Evolutionary conservation across 2,797 vertebrate species (phyloP), one percentile per base, ranked within the genome.

Genomic region (Corythornis leucogaster): DNA sequence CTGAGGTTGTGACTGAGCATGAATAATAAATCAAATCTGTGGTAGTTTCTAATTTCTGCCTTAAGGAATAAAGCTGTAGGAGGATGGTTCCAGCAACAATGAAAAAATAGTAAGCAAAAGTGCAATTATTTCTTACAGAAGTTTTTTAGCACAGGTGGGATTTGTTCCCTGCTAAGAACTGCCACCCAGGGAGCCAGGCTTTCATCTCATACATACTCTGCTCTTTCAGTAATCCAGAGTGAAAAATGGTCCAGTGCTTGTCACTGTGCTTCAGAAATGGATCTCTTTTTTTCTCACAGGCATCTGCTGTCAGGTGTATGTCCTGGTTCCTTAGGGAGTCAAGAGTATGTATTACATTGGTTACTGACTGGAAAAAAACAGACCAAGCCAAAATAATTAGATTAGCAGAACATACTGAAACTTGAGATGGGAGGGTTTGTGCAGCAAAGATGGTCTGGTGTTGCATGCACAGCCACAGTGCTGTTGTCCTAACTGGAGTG

Each of bases 11-110:
- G 85, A 78, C 70, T 82, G 46, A 89, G 58, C 87, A 79, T 62
- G 55, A 92, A 87, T 89, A 93, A 62, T 81, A 91, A 68, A 80
- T 89, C 74, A 87, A 93, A 86, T 82, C 79, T 88, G 58, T 80
- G 55, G 43, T 81, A 61, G 70, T 88, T 89, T 92, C 79, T 77
- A 53, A 59, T 87, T 90, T 91, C 77, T 95, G 85, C 91, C 84
- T 76, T 83, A 80, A 90, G 75, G 80, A 90, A 83, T 89, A 88
- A 85, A 80, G 35, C 76, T 83, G 5, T 71, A 69, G 67, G 62
- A 85, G 81, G 42, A 80, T 77, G 66, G 87, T 88, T 94, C 92
- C 84, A 89, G 8, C 75, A 83, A 80, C 79, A 89, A 64, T 79
- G 61, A 53, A 67, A 80, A 77, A 92, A 58, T 28, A 76, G 9